These are phyloP conservation scores for Labrus mixtus DNA, from an alignment of 2,113 vertebrate genomes.

Conservation along the genomic window DNA sequence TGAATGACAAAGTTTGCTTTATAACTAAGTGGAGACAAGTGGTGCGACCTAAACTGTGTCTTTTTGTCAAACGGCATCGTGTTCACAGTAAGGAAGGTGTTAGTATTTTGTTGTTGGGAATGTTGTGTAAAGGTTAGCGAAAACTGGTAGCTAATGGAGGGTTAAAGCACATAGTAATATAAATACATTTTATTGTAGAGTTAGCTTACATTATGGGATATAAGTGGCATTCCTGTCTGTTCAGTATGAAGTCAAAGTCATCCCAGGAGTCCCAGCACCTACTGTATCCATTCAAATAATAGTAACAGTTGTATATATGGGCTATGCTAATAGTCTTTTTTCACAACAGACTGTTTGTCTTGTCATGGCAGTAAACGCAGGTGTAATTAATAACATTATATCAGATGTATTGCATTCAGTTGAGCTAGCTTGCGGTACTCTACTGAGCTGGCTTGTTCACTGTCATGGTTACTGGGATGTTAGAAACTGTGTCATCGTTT, in stretches of 20 bases:
- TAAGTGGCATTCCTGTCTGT: neutral
- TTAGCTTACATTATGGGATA: neutral
- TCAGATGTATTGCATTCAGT: neutral
- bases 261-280: neutral
- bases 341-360: too few species aligned
- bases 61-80: slow-evolving; percentile 21
- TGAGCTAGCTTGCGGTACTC: neutral
- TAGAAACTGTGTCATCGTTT: neutral
- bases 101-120: neutral
- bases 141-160: neutral
- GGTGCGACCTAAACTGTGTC: neutral
- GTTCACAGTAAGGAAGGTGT: neutral
- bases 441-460: neutral
- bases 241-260: neutral
- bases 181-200: neutral
- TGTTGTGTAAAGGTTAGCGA: neutral
- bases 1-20: slow-evolving; percentile 15
- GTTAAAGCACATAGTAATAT: neutral
- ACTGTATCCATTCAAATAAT: neutral
- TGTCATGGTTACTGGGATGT: neutral
- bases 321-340: too few species aligned
- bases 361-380: neutral
- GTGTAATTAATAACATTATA: neutral
- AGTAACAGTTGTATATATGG: neutral
- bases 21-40: slow-evolving; percentile 2